These are phyloP conservation scores for Quadroppia sp. DNA, from an alignment of 2,888 invertebrate genomes.

Conservation along the genomic window DNA sequence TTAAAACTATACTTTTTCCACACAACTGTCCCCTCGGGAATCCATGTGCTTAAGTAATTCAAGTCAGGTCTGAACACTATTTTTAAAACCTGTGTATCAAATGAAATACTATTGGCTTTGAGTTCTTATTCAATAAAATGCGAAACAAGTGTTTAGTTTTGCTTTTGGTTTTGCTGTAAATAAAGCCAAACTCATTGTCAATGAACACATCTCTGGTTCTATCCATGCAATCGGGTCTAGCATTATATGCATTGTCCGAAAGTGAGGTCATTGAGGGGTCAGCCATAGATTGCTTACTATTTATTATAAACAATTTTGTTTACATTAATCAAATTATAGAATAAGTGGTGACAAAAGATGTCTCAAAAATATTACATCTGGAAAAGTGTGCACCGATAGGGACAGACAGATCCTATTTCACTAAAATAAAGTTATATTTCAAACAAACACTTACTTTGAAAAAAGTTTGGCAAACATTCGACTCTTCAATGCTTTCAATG, in stretches of 20 bases:
- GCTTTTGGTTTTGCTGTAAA: not conserved
- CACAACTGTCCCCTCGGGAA: slow-evolving; percentile 10
- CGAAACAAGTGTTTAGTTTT: not conserved
- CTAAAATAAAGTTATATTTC: not conserved
- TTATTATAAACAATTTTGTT: slow-evolving; percentile 10
- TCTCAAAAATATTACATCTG: not conserved
- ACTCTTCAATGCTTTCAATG: not conserved
- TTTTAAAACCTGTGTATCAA: not conserved
- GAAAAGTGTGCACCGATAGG: not conserved
- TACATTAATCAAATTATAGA: slow-evolving; percentile 13
- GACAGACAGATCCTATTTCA: not conserved
- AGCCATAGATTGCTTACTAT: not conserved
- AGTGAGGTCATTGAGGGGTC: not conserved
- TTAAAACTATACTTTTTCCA: slow-evolving; percentile 3
- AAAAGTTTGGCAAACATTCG: not conserved
- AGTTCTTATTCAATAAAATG: not conserved
- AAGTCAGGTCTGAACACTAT: slow-evolving; percentile 10
- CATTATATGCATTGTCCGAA: not conserved
- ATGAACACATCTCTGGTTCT: not conserved
- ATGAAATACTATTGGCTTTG: not conserved
- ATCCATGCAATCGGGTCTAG: not conserved
- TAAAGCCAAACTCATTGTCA: not conserved
- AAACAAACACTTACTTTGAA: slow-evolving; percentile 1
- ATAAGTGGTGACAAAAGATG: not conserved
- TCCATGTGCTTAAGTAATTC: not conserved